These are phyloP conservation scores for Morone saxatilis DNA, from an alignment of 2,113 vertebrate species.

Conservation along the genomic window DNA sequence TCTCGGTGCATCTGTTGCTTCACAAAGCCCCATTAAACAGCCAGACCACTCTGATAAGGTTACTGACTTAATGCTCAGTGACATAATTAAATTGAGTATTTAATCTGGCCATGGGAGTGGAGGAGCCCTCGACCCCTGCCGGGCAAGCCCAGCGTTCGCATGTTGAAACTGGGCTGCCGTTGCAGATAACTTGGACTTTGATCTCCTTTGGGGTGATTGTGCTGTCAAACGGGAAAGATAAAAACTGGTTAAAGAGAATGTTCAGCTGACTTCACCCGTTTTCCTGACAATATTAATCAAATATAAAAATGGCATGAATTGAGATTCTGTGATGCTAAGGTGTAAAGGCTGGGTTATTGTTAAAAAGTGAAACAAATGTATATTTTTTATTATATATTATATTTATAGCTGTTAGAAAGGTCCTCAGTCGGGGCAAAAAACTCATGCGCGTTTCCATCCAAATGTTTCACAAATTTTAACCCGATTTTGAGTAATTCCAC, in stretches of 20 bases:
- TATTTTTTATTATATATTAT: not conserved
- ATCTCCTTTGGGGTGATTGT: constrained; percentile 1
- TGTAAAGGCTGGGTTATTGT: not conserved
- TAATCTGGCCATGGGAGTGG: constrained; percentile 67
- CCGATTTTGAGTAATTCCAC: too few species aligned
- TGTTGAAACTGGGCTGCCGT: not conserved
- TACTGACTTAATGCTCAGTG: constrained; percentile 72
- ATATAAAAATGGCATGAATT: not conserved
- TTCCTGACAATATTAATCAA: not conserved
- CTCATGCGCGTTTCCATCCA: not conserved
- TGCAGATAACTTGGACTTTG: constrained; percentile 29
- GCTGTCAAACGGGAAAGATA: not conserved
- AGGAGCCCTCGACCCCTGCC: constrained; percentile 36
- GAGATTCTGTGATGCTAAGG: not conserved
- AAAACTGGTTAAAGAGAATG: not conserved
- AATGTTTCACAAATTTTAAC: too few species aligned
- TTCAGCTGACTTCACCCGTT: not conserved
- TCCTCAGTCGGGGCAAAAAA: not conserved
- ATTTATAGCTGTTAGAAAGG: not conserved
- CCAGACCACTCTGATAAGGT: constrained; percentile 69
- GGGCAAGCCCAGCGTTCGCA: constrained; percentile 29
- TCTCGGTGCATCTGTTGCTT: constrained; percentile 66
- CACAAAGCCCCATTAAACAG: constrained; percentile 67
- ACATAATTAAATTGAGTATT: constrained; percentile 81
- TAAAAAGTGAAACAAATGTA: not conserved